These are phyloP conservation scores for Heliconius hewitsoni DNA, from an alignment of 1,140 invertebrate species.

Conservation along the genomic window DNA sequence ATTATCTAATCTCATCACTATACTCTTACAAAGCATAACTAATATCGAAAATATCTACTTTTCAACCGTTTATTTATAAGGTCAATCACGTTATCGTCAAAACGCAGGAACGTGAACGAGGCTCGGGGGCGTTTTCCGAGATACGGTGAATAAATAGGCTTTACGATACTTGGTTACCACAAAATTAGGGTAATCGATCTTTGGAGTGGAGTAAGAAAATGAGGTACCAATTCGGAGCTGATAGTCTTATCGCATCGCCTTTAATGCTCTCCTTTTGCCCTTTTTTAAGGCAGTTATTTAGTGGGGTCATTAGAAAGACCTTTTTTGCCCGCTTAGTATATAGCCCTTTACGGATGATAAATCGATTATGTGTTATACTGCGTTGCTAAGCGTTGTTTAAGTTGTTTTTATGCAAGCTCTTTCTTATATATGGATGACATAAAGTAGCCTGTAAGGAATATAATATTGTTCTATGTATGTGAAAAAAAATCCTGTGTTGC, in stretches of 20 bases:
- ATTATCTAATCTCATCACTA: neutral
- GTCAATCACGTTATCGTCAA: slow-evolving; percentile 53
- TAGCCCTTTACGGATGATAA: neutral
- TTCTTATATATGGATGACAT: too few relatives aligned
- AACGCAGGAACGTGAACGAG: slow-evolving; percentile 50
- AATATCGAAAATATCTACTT: neutral
- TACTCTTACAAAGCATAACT: neutral
- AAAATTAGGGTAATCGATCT: slow-evolving; percentile 61
- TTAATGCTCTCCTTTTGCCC: slow-evolving; percentile 5
- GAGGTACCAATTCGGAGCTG: slow-evolving; percentile 36
- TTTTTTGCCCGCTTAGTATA: slow-evolving; percentile 3
- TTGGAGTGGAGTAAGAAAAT: slow-evolving; percentile 41
- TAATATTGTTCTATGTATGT: too few relatives aligned
- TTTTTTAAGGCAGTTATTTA: slow-evolving; percentile 13
- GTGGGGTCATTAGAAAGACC: slow-evolving; percentile 13
- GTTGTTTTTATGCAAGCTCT: neutral
- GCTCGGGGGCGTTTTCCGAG: slow-evolving; percentile 39
- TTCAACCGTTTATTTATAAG: slow-evolving; percentile 45
- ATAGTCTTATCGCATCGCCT: slow-evolving; percentile 34
- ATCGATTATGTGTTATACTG: neutral
- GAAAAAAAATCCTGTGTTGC: too few relatives aligned
- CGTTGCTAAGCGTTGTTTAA: neutral
- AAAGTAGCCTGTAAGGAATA: too few relatives aligned
- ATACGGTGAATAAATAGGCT: slow-evolving; percentile 54
- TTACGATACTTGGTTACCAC: slow-evolving; percentile 49